A percentile compares a stretch with the other conserved stretches of the same genome.
These are phyloP conservation scores for Rhombomys opimus DNA, from an alignment of 2,113 vertebrate genomes.

Conservation along the genomic window DNA sequence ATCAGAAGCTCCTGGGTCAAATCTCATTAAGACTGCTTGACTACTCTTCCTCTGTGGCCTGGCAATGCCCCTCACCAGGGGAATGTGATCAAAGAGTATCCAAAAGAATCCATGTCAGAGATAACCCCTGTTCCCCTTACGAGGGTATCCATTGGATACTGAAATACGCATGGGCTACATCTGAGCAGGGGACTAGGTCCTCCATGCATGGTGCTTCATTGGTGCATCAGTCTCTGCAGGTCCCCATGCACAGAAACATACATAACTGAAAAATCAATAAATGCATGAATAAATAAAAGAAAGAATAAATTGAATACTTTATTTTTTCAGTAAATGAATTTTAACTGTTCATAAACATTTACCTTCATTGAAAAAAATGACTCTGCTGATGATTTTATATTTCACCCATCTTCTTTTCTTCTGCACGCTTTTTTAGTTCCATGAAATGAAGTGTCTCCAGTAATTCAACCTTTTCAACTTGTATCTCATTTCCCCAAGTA, in stretches of 20 bases:
- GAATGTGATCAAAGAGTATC: too few species aligned
- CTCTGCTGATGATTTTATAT: background rate
- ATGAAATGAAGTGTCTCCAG: background rate
- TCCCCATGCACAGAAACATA: background rate
- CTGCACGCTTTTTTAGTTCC: background rate
- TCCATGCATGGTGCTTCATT: too few species aligned
- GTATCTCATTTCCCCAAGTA: background rate
- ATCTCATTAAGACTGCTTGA: too few species aligned
- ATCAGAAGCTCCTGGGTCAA: too few species aligned
- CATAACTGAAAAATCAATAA: background rate
- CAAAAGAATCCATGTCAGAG: too few species aligned
- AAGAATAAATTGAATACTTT: background rate
- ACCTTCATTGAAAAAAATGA: background rate
- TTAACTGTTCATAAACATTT: background rate
- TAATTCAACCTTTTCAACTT: background rate
- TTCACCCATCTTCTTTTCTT: background rate
- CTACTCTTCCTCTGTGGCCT: too few species aligned
- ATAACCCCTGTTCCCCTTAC: too few species aligned
- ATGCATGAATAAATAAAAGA: background rate
- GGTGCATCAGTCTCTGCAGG: too few species aligned
- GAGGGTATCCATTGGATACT: too few species aligned
- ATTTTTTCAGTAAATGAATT: background rate
- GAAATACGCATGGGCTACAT: too few species aligned
- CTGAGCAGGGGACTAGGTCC: too few species aligned
- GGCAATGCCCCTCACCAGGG: too few species aligned